Percentiles rank a stretch among this genome's conserved stretches.
These are phyloP conservation scores for Nemurella pictetii DNA, from an alignment of 2,888 invertebrate species.

Conservation along the genomic window DNA sequence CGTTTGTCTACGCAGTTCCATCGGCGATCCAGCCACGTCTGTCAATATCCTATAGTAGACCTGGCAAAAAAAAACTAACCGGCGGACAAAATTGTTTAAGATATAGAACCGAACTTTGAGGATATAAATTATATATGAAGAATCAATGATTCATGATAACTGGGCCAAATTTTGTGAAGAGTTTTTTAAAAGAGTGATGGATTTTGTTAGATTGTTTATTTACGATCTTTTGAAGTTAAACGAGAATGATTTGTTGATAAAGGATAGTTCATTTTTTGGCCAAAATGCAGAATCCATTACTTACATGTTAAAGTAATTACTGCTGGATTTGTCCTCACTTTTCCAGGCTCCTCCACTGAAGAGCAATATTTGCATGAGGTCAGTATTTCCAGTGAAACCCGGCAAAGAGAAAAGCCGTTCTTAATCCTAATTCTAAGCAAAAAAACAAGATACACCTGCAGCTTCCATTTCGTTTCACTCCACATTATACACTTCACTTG, in stretches of 20 bases:
- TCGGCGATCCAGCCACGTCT: neutral
- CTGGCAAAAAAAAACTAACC: neutral
- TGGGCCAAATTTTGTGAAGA: neutral
- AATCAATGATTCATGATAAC: neutral
- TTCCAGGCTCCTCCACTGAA: neutral
- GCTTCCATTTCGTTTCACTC: neutral
- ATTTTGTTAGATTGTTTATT: neutral
- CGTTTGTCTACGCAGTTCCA: neutral
- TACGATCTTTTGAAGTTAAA: neutral
- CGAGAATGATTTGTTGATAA: neutral
- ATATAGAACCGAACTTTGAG: neutral
- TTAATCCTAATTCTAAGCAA: neutral
- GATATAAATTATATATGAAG: neutral
- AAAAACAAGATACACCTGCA: neutral
- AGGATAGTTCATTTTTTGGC: neutral
- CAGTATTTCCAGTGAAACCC: neutral
- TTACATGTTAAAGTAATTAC: neutral
- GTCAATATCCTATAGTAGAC: too few species aligned
- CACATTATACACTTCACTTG: neutral
- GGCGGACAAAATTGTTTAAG: neutral
- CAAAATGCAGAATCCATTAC: neutral
- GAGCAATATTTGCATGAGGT: neutral
- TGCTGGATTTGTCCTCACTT: neutral
- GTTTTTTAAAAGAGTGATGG: too few species aligned
- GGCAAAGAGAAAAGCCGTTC: neutral